A percentile compares a stretch with the other conserved stretches of the same genome.
phyloP scores from a whole-genome alignment of 2,113 vertebrate species.

The Siniperca knerii region DNA sequence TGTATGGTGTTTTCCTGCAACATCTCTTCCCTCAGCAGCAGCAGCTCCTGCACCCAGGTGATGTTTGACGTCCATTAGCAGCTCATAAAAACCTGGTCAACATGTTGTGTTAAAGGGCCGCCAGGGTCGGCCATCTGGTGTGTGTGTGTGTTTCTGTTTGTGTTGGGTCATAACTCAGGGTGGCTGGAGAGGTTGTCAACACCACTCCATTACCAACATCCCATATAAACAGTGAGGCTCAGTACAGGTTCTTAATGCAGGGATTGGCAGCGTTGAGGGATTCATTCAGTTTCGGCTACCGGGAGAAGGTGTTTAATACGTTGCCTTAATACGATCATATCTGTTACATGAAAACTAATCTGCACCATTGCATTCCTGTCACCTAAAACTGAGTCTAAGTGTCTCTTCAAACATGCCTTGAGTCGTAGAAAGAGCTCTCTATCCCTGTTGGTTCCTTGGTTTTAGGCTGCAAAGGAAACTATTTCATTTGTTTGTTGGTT shows the following conservation, averaged over 20 bases:
- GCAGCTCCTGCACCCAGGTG: slow-evolving; percentile 13
- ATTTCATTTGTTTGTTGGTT: background rate
- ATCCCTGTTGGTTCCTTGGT: background rate
- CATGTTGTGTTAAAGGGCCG: slow-evolving; percentile 56
- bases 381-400: background rate
- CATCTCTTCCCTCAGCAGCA: background rate
- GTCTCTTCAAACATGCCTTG: background rate
- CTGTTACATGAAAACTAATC: too few species aligned
- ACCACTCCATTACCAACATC: slow-evolving; percentile 41
- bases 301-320: background rate
- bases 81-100: slow-evolving; percentile 61
- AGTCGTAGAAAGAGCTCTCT: background rate
- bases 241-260: slow-evolving; percentile 3
- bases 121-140: slow-evolving; percentile 35
- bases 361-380: background rate
- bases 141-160: slow-evolving; percentile 32
- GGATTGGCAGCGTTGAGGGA: background rate
- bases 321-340: background rate
- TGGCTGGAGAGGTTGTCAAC: slow-evolving; percentile 39
- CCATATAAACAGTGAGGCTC: background rate
- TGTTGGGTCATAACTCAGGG: slow-evolving; percentile 48
- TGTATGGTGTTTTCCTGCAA: background rate
- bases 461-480: background rate
- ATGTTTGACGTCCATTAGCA: slow-evolving; percentile 62
- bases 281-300: slow-evolving; percentile 11